Conservation (phyloP, 2,113 vertebrate genomes). For the Cynopterus brachyotis region DNA sequence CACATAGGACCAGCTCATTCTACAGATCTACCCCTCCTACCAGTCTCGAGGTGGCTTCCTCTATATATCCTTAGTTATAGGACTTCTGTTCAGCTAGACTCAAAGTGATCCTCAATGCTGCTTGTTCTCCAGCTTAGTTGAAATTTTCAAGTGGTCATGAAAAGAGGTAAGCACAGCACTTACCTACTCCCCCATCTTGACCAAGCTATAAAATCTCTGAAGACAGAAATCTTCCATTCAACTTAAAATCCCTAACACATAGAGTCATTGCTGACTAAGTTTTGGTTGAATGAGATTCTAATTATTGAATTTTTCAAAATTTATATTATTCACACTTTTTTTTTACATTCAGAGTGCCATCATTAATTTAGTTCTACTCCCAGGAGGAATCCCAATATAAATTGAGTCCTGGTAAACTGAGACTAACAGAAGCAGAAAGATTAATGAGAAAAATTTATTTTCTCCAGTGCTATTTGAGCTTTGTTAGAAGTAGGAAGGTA, state of each 20-base stretch:
- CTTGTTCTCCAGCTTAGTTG: no score
- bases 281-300: slow-evolving; percentile 14
- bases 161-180: no score
- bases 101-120: no score
- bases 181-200: no score
- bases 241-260: neutral
- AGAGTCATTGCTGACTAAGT: neutral
- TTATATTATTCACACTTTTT: slow-evolving; percentile 33
- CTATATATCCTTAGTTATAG: no score
- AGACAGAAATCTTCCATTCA: slow-evolving; percentile 13
- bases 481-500: neutral
- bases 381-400: neutral
- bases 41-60: no score
- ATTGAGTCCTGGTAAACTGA: slow-evolving; percentile 28
- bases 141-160: no score
- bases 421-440: slow-evolving; percentile 36
- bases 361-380: slow-evolving; percentile 41
- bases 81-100: no score
- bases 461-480: neutral
- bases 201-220: neutral
- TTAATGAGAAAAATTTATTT: neutral
- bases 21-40: no score
- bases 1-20: no score
- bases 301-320: slow-evolving; percentile 41
- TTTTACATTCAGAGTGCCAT: slow-evolving; percentile 21